phyloP scores from a whole-genome alignment of 37 sponge, comb jelly and placozoan genomes.

The Hormiphora californensis region DNA sequence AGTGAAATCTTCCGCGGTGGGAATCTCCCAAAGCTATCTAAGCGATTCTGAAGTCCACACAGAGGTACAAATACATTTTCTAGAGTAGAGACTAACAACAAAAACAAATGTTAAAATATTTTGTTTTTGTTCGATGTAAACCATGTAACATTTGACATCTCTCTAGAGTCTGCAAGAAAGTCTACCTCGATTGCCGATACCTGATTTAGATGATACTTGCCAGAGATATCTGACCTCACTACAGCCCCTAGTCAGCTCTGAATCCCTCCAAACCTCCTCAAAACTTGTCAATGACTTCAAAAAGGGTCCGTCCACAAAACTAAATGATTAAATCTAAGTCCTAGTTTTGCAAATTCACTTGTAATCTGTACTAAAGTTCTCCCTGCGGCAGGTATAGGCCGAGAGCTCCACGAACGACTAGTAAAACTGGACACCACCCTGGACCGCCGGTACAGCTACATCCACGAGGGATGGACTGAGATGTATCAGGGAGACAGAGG shows the following conservation, averaged over 20 bases:
- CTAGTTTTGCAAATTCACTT: background rate
- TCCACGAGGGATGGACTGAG: slow-evolving; percentile 74
- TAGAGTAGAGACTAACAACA: too few species aligned
- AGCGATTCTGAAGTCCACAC: too few species aligned
- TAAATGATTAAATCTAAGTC: background rate
- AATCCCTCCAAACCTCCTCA: slow-evolving; percentile 57
- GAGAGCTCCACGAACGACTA: slow-evolving; percentile 44
- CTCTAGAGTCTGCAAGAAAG: slow-evolving; percentile 65
- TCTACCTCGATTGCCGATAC: slow-evolving; percentile 86
- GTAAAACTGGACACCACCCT: background rate
- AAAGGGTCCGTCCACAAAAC: background rate
- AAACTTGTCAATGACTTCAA: slow-evolving; percentile 61
- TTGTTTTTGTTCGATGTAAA: too few species aligned
- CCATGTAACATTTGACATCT: too few species aligned
- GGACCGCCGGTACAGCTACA: slow-evolving; percentile 31
- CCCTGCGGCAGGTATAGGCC: background rate
- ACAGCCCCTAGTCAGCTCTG: slow-evolving; percentile 58
- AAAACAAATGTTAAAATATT: too few species aligned
- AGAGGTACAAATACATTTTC: too few species aligned
- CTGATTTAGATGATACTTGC: slow-evolving; percentile 69
- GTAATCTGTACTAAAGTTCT: too few species aligned
- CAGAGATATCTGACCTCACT: slow-evolving; percentile 73
- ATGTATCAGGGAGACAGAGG: slow-evolving; percentile 79
- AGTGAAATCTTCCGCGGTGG: too few species aligned
- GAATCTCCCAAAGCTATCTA: too few species aligned